Conservation (phyloP, 2,888 invertebrate species). For the Rutpela maculata region DNA sequence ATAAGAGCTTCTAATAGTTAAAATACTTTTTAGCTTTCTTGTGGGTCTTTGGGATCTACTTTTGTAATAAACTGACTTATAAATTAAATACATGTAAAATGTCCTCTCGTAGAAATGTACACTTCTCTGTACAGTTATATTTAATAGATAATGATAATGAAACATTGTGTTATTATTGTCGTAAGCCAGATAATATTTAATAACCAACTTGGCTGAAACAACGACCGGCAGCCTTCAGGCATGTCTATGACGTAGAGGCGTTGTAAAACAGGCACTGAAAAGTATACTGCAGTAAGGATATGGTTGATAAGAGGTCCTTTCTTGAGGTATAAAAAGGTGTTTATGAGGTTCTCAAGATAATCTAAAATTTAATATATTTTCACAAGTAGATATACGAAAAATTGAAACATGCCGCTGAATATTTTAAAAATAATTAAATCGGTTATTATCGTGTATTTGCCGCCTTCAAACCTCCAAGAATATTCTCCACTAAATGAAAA, state of each 20-base stretch:
- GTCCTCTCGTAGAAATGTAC: no score
- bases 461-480: constrained; percentile 37
- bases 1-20: no score
- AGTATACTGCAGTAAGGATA: constrained; percentile 38
- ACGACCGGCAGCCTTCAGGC: background rate
- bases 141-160: background rate
- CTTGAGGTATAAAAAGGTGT: constrained; percentile 44
- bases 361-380: constrained; percentile 57
- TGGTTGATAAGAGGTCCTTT: constrained; percentile 36
- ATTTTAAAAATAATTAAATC: constrained; percentile 60
- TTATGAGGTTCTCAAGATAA: constrained; percentile 49
- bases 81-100: no score
- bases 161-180: background rate
- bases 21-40: no score
- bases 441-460: constrained; percentile 53
- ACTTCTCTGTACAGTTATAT: background rate
- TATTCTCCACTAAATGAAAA: constrained; percentile 26
- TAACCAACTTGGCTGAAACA: background rate
- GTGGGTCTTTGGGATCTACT: no score
- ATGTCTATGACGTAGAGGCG: constrained; percentile 24
- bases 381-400: constrained; percentile 50
- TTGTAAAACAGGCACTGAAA: constrained; percentile 36
- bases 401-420: constrained; percentile 57
- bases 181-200: constrained; percentile 9
- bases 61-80: no score